Conservation (phyloP, 2,888 invertebrate species). For the Melipona bicolor region DNA sequence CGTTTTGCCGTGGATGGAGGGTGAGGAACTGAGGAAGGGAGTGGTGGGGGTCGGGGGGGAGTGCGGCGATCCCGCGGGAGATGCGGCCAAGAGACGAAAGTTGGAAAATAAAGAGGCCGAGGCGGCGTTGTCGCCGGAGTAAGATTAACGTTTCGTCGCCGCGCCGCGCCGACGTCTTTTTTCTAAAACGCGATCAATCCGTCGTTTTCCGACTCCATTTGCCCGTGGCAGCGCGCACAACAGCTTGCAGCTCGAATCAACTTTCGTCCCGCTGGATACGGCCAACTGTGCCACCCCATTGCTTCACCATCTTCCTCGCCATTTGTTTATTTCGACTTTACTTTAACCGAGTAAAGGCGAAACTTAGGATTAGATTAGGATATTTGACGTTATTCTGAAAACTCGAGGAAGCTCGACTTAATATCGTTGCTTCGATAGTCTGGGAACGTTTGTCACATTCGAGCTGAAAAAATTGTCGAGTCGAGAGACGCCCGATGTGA, state of each 20-base stretch:
- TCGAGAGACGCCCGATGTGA: neutral
- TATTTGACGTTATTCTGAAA: too few species aligned
- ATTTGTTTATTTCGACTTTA: neutral
- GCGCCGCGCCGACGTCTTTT: neutral
- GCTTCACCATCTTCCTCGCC: neutral
- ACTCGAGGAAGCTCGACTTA: too few species aligned
- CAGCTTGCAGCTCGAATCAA: neutral
- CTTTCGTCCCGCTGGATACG: neutral
- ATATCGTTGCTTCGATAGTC: too few species aligned
- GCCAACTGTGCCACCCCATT: neutral
- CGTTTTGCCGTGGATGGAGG: slow-evolving; percentile 53
- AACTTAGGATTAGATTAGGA: too few species aligned
- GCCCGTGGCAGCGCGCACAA: neutral
- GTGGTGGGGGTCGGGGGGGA: too few species aligned
- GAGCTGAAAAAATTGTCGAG: neutral
- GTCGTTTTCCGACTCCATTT: slow-evolving; percentile 10
- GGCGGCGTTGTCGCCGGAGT: slow-evolving; percentile 49
- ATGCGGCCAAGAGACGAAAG: slow-evolving; percentile 50
- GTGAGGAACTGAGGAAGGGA: slow-evolving; percentile 17
- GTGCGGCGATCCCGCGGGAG: slow-evolving; percentile 49
- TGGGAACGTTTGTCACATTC: too few species aligned
- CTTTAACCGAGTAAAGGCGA: too few species aligned
- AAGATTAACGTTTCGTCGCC: slow-evolving; percentile 48
- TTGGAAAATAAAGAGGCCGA: slow-evolving; percentile 62
- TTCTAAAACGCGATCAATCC: slow-evolving; percentile 42